Percentiles rank a stretch among this genome's conserved stretches.
Evolutionary conservation across 2,888 invertebrate species (phyloP).

Genomic region (Anaspis maculata): DNA sequence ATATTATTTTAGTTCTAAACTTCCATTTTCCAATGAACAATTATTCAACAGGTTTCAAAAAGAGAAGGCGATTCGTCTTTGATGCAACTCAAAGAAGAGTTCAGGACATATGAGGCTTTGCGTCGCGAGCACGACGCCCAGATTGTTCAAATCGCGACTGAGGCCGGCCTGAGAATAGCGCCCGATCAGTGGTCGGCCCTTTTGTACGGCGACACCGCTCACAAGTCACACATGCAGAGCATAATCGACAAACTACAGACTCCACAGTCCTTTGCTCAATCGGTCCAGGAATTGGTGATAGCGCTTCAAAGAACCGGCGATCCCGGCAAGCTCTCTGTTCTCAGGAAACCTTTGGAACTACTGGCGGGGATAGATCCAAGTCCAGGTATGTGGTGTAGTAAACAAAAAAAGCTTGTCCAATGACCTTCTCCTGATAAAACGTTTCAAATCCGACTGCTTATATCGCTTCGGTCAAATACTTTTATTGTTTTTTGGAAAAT

Average conservation of each 20-base stretch:
- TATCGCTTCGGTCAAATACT: too few relatives aligned
- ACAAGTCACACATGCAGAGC: slow-evolving; percentile 97
- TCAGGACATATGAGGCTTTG: slow-evolving; percentile 86
- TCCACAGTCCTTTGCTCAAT: slow-evolving; percentile 85
- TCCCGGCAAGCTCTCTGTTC: slow-evolving; percentile 69
- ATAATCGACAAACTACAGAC: slow-evolving; percentile 87
- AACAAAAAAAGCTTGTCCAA: slow-evolving; percentile 1
- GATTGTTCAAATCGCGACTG: slow-evolving; percentile 96
- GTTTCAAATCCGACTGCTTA: too few relatives aligned
- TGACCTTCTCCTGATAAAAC: too few relatives aligned
- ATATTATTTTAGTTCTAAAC: too few relatives aligned
- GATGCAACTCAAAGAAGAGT: slow-evolving; percentile 97
- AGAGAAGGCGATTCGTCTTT: slow-evolving; percentile 61
- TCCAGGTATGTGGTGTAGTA: slow-evolving; percentile 50
- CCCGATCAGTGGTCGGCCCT: slow-evolving; percentile 98
- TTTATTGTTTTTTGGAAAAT: too few relatives aligned
- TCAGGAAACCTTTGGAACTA: slow-evolving; percentile 73
- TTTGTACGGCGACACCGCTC: slow-evolving; percentile 88
- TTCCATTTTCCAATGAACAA: too few relatives aligned
- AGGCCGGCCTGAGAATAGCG: slow-evolving; percentile 92
- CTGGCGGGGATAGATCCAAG: slow-evolving; percentile 82
- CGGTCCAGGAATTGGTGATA: slow-evolving; percentile 84
- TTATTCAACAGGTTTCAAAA: slow-evolving; percentile 92
- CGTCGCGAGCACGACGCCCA: slow-evolving; percentile 96
- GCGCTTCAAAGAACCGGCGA: slow-evolving; percentile 85